Evolutionary conservation across 2,113 vertebrate genomes (phyloP).

Genomic region (Embiotoca jacksoni): DNA sequence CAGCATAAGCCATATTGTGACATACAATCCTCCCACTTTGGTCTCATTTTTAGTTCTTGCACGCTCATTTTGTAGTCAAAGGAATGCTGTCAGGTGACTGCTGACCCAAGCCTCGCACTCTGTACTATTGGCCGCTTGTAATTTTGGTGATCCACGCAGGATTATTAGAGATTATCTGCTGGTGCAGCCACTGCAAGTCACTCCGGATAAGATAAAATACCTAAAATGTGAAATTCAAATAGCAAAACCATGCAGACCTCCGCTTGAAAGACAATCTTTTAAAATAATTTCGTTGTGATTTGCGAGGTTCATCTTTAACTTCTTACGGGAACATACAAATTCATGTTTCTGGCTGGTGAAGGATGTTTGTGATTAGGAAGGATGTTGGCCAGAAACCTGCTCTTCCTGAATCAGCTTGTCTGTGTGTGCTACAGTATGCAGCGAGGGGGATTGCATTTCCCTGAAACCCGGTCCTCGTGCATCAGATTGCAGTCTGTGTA

Average conservation of each 20-base stretch:
- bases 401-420: constrained; percentile 71
- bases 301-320: constrained; percentile 13
- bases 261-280: constrained; percentile 4
- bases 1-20: constrained; percentile 48
- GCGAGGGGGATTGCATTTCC: constrained; percentile 43
- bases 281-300: neutral
- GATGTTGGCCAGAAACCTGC: constrained; percentile 62
- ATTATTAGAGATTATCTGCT: constrained; percentile 67
- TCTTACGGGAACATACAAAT: constrained; percentile 42
- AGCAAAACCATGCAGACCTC: neutral
- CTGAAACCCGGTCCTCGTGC: constrained; percentile 26
- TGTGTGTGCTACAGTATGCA: constrained; percentile 25
- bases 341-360: constrained; percentile 44
- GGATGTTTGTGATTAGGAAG: constrained; percentile 78
- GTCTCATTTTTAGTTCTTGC: constrained; percentile 27
- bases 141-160: constrained; percentile 49
- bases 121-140: constrained; percentile 49
- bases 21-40: constrained; percentile 42
- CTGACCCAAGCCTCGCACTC: constrained; percentile 37
- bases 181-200: constrained; percentile 22
- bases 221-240: constrained; percentile 28
- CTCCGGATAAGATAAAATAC: constrained; percentile 50
- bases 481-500: constrained; percentile 31
- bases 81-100: constrained; percentile 40
- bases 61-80: constrained; percentile 36